Percentiles rank a stretch among this genome's conserved stretches.
These are phyloP conservation scores for Menura novaehollandiae DNA, from an alignment of 2,113 vertebrate genomes.

Conservation along the genomic window DNA sequence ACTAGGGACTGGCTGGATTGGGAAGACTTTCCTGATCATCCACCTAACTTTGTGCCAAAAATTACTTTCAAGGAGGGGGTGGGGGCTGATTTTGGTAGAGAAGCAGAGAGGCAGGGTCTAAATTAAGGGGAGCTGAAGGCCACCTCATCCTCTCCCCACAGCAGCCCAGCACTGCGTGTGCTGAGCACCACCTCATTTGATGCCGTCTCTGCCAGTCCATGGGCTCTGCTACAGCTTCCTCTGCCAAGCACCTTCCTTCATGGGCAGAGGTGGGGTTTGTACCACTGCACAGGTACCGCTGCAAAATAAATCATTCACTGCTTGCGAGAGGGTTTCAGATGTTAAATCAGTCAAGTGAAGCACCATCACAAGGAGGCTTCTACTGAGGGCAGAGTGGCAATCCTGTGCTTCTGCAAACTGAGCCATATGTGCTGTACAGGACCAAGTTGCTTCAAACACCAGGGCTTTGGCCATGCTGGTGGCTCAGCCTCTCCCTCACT, in stretches of 20 bases:
- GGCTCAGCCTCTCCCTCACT: not conserved
- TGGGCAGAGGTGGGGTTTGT: not conserved
- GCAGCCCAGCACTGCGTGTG: rapidly evolving
- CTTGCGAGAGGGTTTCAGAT: not conserved
- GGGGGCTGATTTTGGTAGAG: rapidly evolving
- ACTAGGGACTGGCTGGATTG: not conserved
- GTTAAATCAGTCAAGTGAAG: not conserved
- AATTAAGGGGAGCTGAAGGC: not conserved
- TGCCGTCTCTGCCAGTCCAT: not conserved
- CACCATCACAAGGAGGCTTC: not conserved
- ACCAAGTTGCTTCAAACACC: not conserved
- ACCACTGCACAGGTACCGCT: not conserved
- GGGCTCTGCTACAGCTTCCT: not conserved
- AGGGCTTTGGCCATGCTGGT: not conserved
- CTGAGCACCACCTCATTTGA: not conserved
- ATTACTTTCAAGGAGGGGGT: not conserved
- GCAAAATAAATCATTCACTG: not conserved
- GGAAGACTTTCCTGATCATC: not conserved
- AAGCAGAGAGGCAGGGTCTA: not conserved
- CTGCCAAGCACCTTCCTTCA: not conserved
- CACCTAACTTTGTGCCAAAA: not conserved
- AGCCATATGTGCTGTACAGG: not conserved
- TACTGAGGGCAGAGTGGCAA: not conserved
- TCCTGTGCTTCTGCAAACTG: not conserved
- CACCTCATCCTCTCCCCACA: rapidly evolving